Conservation (phyloP, 2,888 invertebrate species). For the Amiota communis region DNA sequence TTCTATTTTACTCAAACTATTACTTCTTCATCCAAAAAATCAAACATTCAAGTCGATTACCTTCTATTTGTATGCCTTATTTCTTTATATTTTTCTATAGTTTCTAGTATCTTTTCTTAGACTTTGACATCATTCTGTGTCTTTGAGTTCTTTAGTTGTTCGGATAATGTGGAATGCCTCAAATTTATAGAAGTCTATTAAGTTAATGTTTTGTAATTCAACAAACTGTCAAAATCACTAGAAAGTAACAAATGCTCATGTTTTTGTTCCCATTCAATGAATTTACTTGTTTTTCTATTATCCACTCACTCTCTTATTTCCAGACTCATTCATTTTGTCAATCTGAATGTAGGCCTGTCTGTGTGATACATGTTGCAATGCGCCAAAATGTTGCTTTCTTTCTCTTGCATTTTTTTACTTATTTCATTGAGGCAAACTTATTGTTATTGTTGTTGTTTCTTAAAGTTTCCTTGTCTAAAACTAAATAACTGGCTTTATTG, state of each 20-base stretch:
- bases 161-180: slow-evolving; percentile 59
- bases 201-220: slow-evolving; percentile 65
- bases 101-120: too few relatives aligned
- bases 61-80: too few relatives aligned
- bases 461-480: neutral
- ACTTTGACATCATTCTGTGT: too few relatives aligned
- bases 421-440: neutral
- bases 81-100: too few relatives aligned
- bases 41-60: slow-evolving; percentile 25
- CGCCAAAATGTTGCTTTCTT: slow-evolving; percentile 10
- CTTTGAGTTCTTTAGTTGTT: neutral
- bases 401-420: neutral
- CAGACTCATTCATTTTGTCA: neutral
- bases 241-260: slow-evolving; percentile 55
- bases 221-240: slow-evolving; percentile 63
- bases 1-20: slow-evolving; percentile 28
- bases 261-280: slow-evolving; percentile 48
- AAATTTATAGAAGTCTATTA: slow-evolving; percentile 61
- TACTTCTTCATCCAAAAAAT: slow-evolving; percentile 18
- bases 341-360: neutral
- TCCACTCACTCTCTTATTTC: neutral
- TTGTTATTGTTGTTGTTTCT: neutral
- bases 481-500: too few relatives aligned
- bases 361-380: slow-evolving; percentile 21
- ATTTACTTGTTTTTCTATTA: slow-evolving; percentile 27